A percentile compares a stretch with the other conserved stretches of the same genome.
These are phyloP conservation scores for Metellina segmentata DNA, from an alignment of 2,888 invertebrate genomes.

Conservation along the genomic window DNA sequence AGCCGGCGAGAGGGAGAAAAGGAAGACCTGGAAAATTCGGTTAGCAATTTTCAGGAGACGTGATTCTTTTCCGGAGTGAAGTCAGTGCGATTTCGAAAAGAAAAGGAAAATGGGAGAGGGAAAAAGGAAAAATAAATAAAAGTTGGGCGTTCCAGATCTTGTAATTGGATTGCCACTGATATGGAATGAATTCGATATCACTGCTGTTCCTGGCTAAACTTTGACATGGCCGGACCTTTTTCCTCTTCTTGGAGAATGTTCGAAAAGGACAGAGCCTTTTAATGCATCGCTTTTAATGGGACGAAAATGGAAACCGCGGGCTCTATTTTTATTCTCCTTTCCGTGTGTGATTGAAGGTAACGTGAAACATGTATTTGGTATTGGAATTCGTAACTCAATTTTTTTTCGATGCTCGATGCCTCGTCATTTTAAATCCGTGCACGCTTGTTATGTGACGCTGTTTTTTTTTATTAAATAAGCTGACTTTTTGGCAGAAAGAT, in stretches of 20 bases:
- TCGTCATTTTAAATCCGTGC: too few relatives aligned
- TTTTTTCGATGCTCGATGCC: too few relatives aligned
- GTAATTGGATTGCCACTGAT: slow-evolving; percentile 61
- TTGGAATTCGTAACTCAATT: too few relatives aligned
- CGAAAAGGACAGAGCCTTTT: not conserved
- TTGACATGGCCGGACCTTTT: slow-evolving; percentile 30
- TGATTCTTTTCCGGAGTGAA: slow-evolving; percentile 54
- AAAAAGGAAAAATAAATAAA: slow-evolving; percentile 41
- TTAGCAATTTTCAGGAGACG: slow-evolving; percentile 60
- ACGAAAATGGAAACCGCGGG: not conserved
- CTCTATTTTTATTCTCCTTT: not conserved
- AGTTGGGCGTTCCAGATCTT: slow-evolving; percentile 17
- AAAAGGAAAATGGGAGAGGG: not conserved
- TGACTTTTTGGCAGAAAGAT: too few relatives aligned
- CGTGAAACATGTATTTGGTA: too few relatives aligned
- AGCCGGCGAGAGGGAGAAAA: not conserved
- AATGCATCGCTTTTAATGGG: not conserved
- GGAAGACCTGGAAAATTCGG: slow-evolving; percentile 29
- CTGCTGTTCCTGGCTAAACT: slow-evolving; percentile 27
- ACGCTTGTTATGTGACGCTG: too few relatives aligned
- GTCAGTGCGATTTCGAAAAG: slow-evolving; percentile 31
- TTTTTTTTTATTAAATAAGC: too few relatives aligned
- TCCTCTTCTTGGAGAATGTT: not conserved
- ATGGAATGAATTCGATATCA: slow-evolving; percentile 64
- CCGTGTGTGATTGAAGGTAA: too few relatives aligned